phyloP scores from a whole-genome alignment of 2,888 invertebrate species.

The Eutolmus rufibarbis region DNA sequence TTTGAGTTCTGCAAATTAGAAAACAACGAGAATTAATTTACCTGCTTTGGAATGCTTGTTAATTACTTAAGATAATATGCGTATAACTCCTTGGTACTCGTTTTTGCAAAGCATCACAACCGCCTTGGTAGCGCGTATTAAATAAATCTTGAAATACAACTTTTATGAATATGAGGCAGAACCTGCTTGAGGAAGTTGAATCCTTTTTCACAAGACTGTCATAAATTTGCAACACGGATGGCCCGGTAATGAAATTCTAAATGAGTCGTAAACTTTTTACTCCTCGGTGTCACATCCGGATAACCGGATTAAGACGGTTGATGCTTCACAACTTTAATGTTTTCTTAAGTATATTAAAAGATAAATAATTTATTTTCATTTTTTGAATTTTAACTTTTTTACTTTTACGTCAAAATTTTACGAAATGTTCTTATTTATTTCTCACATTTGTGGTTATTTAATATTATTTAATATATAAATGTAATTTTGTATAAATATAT shows the following conservation, averaged over 20 bases:
- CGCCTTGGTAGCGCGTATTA: not conserved
- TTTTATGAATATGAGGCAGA: not conserved
- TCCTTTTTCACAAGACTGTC: not conserved
- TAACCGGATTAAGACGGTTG: not conserved
- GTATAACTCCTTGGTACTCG: not conserved
- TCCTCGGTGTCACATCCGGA: not conserved
- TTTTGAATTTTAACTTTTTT: not conserved
- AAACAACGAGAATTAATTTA: not conserved
- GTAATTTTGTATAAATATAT: too few species aligned
- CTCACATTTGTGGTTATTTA: too few species aligned
- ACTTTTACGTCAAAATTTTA: not conserved
- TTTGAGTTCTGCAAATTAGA: slow-evolving; percentile 53
- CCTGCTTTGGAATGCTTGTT: not conserved
- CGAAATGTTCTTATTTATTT: too few species aligned
- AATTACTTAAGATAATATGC: not conserved
- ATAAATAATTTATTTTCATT: not conserved
- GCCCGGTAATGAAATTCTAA: not conserved
- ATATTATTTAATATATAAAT: too few species aligned
- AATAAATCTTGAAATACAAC: not conserved
- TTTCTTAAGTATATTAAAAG: not conserved
- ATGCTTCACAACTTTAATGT: not conserved
- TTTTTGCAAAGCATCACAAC: not conserved
- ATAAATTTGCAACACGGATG: not conserved
- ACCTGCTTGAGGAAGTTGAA: not conserved
- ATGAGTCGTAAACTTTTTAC: not conserved